A percentile compares a stretch with the other conserved stretches of the same genome.
phyloP scores from a whole-genome alignment of 23 tunicate species.

The Botrylloides violaceus region DNA sequence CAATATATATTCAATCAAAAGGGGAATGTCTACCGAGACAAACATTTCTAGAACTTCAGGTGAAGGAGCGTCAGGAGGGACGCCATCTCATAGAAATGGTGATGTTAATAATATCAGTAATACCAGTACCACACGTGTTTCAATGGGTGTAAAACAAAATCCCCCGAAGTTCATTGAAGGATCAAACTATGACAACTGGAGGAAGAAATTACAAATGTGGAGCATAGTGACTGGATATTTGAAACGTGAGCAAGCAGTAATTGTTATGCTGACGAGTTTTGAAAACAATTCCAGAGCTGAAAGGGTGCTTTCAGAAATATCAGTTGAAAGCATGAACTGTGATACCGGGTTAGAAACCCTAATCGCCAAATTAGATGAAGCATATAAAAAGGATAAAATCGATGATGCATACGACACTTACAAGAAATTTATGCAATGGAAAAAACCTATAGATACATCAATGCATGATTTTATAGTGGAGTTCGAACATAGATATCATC shows the following conservation, averaged over 20 bases:
- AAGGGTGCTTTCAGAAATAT: slow-evolving; percentile 16
- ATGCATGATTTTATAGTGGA: slow-evolving; percentile 27
- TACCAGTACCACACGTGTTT: too few species aligned
- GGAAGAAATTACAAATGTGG: slow-evolving; percentile 20
- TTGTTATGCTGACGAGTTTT: neutral
- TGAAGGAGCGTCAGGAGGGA: too few species aligned
- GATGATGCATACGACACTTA: slow-evolving; percentile 35
- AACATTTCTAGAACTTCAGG: too few species aligned
- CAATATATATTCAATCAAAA: too few species aligned
- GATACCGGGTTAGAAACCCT: slow-evolving; percentile 12
- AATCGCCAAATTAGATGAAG: slow-evolving; percentile 8
- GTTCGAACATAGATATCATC: slow-evolving; percentile 15
- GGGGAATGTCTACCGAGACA: too few species aligned
- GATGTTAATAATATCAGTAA: too few species aligned
- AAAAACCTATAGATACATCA: neutral
- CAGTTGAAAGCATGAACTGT: slow-evolving; percentile 9
- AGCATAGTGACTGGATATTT: slow-evolving; percentile 5
- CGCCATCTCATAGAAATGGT: too few species aligned
- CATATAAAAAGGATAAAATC: slow-evolving; percentile 16
- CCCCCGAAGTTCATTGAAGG: slow-evolving; percentile 17
- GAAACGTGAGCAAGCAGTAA: slow-evolving; percentile 17
- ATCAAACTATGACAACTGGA: neutral
- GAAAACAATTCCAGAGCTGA: slow-evolving; percentile 27
- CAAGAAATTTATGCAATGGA: slow-evolving; percentile 11
- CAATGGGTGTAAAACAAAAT: neutral